A percentile compares a stretch with the other conserved stretches of the same genome.
Conservation (phyloP, 2,113 vertebrate species). For the Dunckerocampus dactyliophorus region DNA sequence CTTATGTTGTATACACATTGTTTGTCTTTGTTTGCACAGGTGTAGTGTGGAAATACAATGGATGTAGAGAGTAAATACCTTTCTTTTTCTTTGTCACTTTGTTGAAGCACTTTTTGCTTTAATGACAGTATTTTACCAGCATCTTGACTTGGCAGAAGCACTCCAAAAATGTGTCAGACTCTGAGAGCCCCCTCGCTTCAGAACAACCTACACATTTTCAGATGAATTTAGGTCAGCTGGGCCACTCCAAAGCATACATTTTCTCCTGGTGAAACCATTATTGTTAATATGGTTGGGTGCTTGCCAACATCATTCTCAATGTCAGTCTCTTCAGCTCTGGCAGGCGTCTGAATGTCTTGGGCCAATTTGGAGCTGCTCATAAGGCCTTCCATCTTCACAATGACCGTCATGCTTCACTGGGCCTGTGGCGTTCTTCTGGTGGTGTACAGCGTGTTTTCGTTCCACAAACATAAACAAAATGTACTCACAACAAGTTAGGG, state of each 20-base stretch:
- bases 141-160: no score
- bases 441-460: background rate
- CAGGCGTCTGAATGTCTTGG: background rate
- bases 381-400: background rate
- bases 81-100: background rate
- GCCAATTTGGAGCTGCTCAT: background rate
- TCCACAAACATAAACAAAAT: background rate
- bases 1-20: background rate
- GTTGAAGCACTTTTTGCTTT: no score
- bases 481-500: no score
- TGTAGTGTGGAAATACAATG: background rate
- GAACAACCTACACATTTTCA: background rate
- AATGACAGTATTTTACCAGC: no score
- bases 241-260: background rate
- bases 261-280: background rate
- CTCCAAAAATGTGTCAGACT: no score
- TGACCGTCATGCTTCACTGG: background rate
- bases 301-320: no score
- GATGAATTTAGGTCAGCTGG: background rate
- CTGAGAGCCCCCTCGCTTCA: no score
- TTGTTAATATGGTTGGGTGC: no score
- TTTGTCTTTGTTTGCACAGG: background rate
- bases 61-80: background rate
- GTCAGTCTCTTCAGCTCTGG: background rate
- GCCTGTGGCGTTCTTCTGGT: background rate